phyloP scores from a whole-genome alignment of 92 coral and sea anemone genomes.

The Nematostella vectensis region DNA sequence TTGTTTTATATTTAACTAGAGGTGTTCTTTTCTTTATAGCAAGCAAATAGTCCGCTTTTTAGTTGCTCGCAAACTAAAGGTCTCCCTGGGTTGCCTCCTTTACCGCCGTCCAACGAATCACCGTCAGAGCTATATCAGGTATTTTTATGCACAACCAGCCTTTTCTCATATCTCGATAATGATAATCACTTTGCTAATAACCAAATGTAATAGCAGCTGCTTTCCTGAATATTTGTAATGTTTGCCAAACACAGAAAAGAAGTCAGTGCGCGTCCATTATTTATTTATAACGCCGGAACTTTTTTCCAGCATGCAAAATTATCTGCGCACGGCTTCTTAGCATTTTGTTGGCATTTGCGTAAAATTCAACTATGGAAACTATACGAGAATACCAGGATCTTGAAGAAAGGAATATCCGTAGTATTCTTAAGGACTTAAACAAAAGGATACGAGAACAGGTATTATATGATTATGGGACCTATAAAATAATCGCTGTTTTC shows the following conservation, averaged over 20 bases:
- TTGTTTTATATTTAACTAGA: slow-evolving; percentile 3
- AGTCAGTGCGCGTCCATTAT: slow-evolving; percentile 25
- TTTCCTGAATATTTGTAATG: neutral
- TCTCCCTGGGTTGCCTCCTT: slow-evolving; percentile 88
- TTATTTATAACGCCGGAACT: slow-evolving; percentile 23
- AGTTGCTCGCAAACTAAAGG: slow-evolving; percentile 97
- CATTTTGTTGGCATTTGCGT: neutral
- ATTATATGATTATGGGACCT: neutral
- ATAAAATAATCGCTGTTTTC: slow-evolving; percentile 5
- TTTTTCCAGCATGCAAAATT: slow-evolving; percentile 1
- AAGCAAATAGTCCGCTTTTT: slow-evolving; percentile 63
- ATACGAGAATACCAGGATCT: slow-evolving; percentile 19
- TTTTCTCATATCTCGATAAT: too few relatives aligned
- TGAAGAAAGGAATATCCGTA: slow-evolving; percentile 17
- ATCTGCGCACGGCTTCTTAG: neutral
- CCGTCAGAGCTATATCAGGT: slow-evolving; percentile 99
- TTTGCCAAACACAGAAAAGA: slow-evolving; percentile 2
- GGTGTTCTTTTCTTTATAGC: slow-evolving; percentile 28
- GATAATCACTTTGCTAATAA: too few relatives aligned
- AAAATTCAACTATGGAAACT: slow-evolving; percentile 26
- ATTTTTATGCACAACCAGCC: too few relatives aligned
- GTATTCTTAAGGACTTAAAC: slow-evolving; percentile 19
- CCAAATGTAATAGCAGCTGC: slow-evolving; percentile 27
- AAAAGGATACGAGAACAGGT: slow-evolving; percentile 45
- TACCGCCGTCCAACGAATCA: slow-evolving; percentile 86